A percentile compares a stretch with the other conserved stretches of the same genome.
These are phyloP conservation scores for Ceratosolen solmsi DNA, from an alignment of 1,140 invertebrate species.

Conservation along the genomic window DNA sequence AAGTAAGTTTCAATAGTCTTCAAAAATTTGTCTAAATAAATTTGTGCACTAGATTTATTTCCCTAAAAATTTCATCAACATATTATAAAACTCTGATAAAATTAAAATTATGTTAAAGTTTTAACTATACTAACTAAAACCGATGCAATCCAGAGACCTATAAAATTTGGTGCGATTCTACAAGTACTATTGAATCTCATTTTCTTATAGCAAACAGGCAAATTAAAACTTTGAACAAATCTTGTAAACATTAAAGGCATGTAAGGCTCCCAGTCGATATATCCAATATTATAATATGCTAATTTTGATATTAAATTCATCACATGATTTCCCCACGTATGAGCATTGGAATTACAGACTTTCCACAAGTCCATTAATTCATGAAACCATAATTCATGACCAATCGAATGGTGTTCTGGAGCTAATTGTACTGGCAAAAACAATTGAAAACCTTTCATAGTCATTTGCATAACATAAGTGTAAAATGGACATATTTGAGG, in stretches of 20 bases:
- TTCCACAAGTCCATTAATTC: constrained; percentile 88
- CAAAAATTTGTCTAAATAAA: constrained; percentile 86
- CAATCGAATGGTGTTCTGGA: constrained; percentile 77
- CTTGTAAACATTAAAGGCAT: constrained; percentile 87
- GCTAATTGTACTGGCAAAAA: constrained; percentile 85
- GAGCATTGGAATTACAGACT: constrained; percentile 79
- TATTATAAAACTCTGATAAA: not conserved
- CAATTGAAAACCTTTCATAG: constrained; percentile 79
- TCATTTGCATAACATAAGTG: constrained; percentile 74
- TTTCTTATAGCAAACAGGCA: constrained; percentile 85
- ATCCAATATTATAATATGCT: constrained; percentile 84
- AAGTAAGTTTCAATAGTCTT: constrained; percentile 90
- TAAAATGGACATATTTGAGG: constrained; percentile 85
- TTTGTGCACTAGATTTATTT: constrained; percentile 76
- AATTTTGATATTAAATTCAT: constrained; percentile 83
- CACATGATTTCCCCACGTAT: constrained; percentile 81
- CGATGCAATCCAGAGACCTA: constrained; percentile 73
- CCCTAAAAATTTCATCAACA: constrained; percentile 33
- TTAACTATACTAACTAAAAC: constrained; percentile 50
- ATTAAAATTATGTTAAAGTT: constrained; percentile 6
- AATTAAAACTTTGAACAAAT: constrained; percentile 83
- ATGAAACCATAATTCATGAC: constrained; percentile 87
- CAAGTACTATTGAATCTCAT: constrained; percentile 66
- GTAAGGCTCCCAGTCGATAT: constrained; percentile 90
- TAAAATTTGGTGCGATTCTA: constrained; percentile 76